Base-by-base conservation (phyloP, 2,113 vertebrate genomes). In the Eretmochelys imbricata region DNA sequence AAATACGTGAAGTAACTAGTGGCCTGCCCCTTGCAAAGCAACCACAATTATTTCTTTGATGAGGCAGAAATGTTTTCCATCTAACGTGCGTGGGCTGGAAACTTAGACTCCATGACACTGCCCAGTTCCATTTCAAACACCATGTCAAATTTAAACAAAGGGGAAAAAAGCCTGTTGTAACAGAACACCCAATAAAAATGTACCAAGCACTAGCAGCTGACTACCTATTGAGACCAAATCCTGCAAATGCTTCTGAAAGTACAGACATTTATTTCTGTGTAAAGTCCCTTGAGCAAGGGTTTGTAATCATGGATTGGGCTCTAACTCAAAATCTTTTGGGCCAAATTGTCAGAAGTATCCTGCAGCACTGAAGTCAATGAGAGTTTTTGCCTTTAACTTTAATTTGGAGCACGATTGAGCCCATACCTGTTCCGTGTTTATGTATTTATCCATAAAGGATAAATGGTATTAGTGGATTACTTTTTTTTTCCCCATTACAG, bases 41-140 rank as follows among this genome's bases (percentile, higher is more conserved):
- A 93, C 92, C 93, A 95, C 95, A 96, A 38, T 5, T 46, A 91
- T 0, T 65, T 50, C 93, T 89, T 88, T 69, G 90, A 84, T 13
- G 50, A 92, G 38, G 42, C 13, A 31, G 57, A 75, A 0, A 3
- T 8, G 9, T n/a, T 89, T 25, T 65, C 5, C 22, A 62, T 80
- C 91, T 88, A 79, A n/a, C 10, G 2, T 0, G 82, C 10, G 2
- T 0, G 82, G 88, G 78, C 80, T 84, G 62, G 76, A 83, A 93
- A 80, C 0, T 3, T 59, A 31, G 12, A 82, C 62, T 50, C 89
- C 57, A 38, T 0, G 0, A 54, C 38, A 9, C 50, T 85, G 84
- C 20, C 87, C 89, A 79, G 65, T 49, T 54, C 69, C 27, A 38
- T 50, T 10, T 46, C 79, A 87, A 94, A 65, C 50, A 42, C 83